Evolutionary conservation across 2,113 vertebrate species (phyloP).

Genomic region (Callithrix jacchus): DNA sequence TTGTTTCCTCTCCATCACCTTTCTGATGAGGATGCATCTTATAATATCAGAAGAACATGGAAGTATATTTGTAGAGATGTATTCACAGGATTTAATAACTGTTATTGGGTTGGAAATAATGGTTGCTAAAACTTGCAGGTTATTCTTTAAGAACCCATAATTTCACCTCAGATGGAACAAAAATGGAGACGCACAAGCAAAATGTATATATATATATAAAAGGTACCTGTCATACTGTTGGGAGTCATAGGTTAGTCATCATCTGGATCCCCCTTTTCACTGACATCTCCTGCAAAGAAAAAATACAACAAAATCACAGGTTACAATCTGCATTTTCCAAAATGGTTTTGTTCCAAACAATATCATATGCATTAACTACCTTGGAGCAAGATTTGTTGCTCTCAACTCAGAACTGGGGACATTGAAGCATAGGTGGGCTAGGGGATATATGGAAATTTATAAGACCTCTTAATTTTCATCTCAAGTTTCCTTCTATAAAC

Average conservation of each 20-base stretch:
- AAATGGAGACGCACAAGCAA: not conserved
- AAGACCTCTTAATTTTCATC: not conserved
- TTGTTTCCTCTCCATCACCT: not conserved
- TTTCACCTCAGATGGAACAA: not conserved
- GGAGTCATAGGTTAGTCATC: conserved; percentile 86
- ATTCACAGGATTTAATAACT: not conserved
- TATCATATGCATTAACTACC: not conserved
- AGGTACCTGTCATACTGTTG: conserved; percentile 89
- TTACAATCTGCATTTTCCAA: conserved; percentile 48
- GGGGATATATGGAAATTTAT: not conserved
- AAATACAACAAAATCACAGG: conserved; percentile 56
- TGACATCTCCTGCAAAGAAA: conserved; percentile 80
- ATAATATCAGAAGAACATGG: not conserved
- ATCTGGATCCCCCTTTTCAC: conserved; percentile 80
- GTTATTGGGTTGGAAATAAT: not conserved
- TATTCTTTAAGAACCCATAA: not conserved
- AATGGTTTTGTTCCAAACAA: not conserved
- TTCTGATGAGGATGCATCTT: not conserved
- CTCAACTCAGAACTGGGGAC: not conserved
- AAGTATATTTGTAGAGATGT: not conserved
- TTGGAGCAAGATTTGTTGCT: not conserved
- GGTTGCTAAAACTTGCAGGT: not conserved
- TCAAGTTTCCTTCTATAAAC: not conserved
- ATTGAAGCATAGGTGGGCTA: not conserved
- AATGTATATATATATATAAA: not conserved